Evolutionary conservation across 1,140 invertebrate species (phyloP).

Genomic region (Bombus sibiricus): DNA sequence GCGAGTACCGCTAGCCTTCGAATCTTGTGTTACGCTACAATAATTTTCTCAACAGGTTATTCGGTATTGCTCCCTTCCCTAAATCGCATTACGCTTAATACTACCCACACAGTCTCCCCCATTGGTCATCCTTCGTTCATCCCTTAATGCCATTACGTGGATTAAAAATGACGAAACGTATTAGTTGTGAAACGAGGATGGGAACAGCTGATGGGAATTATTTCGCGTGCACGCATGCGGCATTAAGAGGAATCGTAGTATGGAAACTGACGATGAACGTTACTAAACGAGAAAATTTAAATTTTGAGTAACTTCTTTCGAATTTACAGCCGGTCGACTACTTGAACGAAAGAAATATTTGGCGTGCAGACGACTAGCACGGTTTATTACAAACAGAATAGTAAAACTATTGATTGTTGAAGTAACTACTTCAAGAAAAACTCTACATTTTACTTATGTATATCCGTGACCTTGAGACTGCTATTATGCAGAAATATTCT

Average conservation of each 20-base stretch:
- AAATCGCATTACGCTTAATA: conserved; percentile 25
- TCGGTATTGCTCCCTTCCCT: not conserved
- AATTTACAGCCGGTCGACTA: too few species aligned
- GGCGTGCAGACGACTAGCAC: too few species aligned
- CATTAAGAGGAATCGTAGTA: not conserved
- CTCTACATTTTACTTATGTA: too few species aligned
- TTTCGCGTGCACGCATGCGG: not conserved
- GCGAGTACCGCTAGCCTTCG: not conserved
- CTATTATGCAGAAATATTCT: too few species aligned
- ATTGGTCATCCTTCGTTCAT: not conserved
- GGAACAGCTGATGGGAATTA: conserved; percentile 26
- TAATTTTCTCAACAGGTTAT: conserved; percentile 40
- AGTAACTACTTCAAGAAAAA: too few species aligned
- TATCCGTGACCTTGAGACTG: too few species aligned
- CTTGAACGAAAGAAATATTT: too few species aligned
- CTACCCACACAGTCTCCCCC: too few species aligned
- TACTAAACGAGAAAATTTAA: not conserved
- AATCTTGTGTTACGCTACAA: conserved; percentile 17
- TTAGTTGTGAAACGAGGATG: not conserved
- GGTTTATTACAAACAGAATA: too few species aligned
- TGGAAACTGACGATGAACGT: not conserved
- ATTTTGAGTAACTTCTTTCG: too few species aligned
- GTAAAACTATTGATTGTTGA: too few species aligned
- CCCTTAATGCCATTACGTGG: conserved; percentile 17
- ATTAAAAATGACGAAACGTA: conserved; percentile 31